These are phyloP conservation scores for Sphaerodactylus townsendi DNA, from an alignment of 2,113 vertebrate species.

Conservation along the genomic window DNA sequence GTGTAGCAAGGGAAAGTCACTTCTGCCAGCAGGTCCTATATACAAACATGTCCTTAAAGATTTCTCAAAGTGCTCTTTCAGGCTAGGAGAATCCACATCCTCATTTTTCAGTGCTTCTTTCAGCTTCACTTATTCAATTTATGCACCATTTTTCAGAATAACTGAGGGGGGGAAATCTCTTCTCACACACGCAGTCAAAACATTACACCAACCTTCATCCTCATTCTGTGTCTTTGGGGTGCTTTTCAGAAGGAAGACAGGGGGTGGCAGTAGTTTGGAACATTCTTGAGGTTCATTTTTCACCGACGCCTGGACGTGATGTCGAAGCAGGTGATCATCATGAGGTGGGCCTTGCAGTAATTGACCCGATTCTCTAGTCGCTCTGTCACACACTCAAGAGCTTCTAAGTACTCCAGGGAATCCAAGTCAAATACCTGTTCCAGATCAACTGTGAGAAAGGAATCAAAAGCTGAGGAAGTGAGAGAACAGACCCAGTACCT, in stretches of 20 bases:
- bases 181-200: slow-evolving; percentile 65
- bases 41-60: slow-evolving; percentile 73
- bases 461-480: not conserved
- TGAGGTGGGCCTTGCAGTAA: slow-evolving; percentile 98
- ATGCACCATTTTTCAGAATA: slow-evolving; percentile 39
- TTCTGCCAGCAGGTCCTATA: slow-evolving; percentile 72
- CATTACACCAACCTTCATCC: slow-evolving; percentile 77
- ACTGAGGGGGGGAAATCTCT: slow-evolving; percentile 41
- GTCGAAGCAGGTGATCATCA: slow-evolving; percentile 99
- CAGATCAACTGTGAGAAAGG: slow-evolving; percentile 84
- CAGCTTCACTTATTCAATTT: slow-evolving; percentile 9
- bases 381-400: slow-evolving; percentile 91
- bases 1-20: slow-evolving; percentile 54
- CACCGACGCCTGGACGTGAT: slow-evolving; percentile 90
- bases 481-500: not conserved
- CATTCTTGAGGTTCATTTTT: slow-evolving; percentile 57
- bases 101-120: slow-evolving; percentile 58
- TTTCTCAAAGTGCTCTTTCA: slow-evolving; percentile 87
- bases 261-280: slow-evolving; percentile 17
- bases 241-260: slow-evolving; percentile 57
- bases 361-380: slow-evolving; percentile 95
- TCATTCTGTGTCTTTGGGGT: slow-evolving; percentile 73
- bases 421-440: slow-evolving; percentile 92
- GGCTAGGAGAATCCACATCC: slow-evolving; percentile 69
- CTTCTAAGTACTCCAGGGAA: slow-evolving; percentile 95